phyloP scores from a whole-genome alignment of 2,797 vertebrate species.

The Lagodon rhomboides region DNA sequence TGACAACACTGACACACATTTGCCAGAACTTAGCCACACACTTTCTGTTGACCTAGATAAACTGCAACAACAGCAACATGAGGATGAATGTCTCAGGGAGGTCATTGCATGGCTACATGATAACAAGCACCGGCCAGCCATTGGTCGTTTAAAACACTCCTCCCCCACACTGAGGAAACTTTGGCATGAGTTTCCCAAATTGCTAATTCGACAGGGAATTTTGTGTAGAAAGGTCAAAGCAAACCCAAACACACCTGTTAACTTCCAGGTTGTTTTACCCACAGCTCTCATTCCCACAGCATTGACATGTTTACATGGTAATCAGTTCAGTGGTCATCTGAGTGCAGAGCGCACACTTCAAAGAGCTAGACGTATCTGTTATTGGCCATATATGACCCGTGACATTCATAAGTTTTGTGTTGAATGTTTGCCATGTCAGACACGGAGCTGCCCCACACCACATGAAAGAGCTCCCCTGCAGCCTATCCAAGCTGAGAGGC shows the following conservation, averaged over 20 bases:
- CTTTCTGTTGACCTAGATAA: too few relatives aligned
- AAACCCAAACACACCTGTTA: neutral
- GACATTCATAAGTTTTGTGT: conserved; percentile 24
- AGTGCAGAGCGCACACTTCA: conserved; percentile 22
- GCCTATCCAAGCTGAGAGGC: conserved; percentile 19
- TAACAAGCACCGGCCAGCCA: too few relatives aligned
- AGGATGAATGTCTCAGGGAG: too few relatives aligned
- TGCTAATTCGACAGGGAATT: neutral
- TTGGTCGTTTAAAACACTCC: too few relatives aligned
- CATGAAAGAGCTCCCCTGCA: conserved; percentile 25
- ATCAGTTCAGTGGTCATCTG: conserved; percentile 35
- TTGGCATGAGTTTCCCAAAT: too few relatives aligned
- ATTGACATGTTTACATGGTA: neutral
- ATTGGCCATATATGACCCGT: conserved; percentile 40
- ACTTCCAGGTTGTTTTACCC: conserved; percentile 22
- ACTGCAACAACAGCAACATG: too few relatives aligned
- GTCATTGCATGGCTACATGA: too few relatives aligned
- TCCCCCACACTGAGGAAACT: too few relatives aligned
- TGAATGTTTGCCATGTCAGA: conserved; percentile 45
- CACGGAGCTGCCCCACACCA: conserved; percentile 4
- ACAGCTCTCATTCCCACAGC: conserved; percentile 13
- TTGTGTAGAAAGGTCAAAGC: neutral
- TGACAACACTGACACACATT: too few relatives aligned
- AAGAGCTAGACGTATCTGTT: conserved; percentile 18
- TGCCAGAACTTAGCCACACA: too few relatives aligned